Conservation (phyloP, 2,888 invertebrate species). For the Drosophila villosipedis region DNA sequence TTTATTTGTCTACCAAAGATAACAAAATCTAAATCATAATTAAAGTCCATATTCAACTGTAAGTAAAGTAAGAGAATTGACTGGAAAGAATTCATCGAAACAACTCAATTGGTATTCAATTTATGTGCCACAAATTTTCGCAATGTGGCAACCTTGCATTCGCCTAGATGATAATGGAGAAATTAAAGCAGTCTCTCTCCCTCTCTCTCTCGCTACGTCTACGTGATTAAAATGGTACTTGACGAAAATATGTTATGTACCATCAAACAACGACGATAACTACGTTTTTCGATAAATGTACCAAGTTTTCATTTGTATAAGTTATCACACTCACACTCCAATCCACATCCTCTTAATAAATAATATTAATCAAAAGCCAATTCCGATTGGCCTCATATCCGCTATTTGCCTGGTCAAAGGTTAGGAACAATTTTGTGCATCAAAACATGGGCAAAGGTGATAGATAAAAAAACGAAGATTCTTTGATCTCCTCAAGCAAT, state of each 20-base stretch:
- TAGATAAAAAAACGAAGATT: background rate
- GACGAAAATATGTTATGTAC: background rate
- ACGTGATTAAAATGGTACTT: background rate
- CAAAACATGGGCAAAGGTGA: background rate
- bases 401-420: background rate
- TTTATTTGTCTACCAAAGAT: background rate
- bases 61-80: background rate
- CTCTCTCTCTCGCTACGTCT: background rate
- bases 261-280: background rate
- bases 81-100: background rate
- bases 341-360: background rate
- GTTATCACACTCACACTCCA: background rate
- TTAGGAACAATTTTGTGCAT: background rate
- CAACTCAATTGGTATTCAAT: slow-evolving; percentile 3
- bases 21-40: background rate
- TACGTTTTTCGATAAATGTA: background rate
- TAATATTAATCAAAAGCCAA: background rate
- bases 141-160: slow-evolving; percentile 46
- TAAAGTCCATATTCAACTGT: background rate
- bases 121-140: slow-evolving; percentile 4
- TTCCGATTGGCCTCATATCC: background rate
- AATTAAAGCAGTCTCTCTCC: slow-evolving; percentile 36
- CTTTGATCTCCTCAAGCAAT: slow-evolving; percentile 1
- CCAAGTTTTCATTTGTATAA: background rate
- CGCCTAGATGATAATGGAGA: slow-evolving; percentile 23